A percentile compares a stretch with the other conserved stretches of the same genome.
These are phyloP conservation scores for Synanthedon myopaeformis DNA, from an alignment of 2,888 invertebrate genomes.

Conservation along the genomic window DNA sequence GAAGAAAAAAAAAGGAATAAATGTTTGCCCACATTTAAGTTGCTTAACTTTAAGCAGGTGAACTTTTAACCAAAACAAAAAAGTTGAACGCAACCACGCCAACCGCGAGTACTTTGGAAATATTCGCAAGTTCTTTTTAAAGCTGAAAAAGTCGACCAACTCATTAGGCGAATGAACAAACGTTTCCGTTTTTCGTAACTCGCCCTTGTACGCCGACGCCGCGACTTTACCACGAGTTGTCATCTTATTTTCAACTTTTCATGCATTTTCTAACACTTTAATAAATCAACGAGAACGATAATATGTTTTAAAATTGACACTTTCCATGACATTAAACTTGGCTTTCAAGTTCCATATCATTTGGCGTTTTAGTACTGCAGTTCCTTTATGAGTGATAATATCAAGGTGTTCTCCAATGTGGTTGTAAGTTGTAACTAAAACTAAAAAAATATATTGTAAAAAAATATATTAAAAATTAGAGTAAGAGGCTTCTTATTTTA, in stretches of 20 bases:
- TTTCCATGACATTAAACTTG: no score
- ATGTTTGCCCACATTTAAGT: constrained; percentile 2
- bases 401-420: no score
- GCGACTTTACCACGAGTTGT: not conserved
- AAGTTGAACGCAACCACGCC: constrained; percentile 8
- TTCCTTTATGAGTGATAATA: no score
- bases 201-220: not conserved
- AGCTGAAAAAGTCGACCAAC: constrained; percentile 30
- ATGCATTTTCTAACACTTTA: no score
- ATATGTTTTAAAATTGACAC: no score
- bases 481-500: no score
- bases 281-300: no score
- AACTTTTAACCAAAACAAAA: constrained; percentile 10
- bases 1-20: not conserved
- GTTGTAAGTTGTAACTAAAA: no score
- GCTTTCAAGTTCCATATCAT: no score
- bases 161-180: constrained; percentile 40
- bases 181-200: constrained; percentile 21
- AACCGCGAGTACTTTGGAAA: constrained; percentile 13
- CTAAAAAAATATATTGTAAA: no score
- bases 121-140: constrained; percentile 22
- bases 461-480: no score
- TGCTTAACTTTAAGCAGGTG: not conserved
- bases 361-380: no score
- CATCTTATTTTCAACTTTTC: not conserved